Conservation (phyloP, 2,113 vertebrate species). For the Cranoglanis bouderius region DNA sequence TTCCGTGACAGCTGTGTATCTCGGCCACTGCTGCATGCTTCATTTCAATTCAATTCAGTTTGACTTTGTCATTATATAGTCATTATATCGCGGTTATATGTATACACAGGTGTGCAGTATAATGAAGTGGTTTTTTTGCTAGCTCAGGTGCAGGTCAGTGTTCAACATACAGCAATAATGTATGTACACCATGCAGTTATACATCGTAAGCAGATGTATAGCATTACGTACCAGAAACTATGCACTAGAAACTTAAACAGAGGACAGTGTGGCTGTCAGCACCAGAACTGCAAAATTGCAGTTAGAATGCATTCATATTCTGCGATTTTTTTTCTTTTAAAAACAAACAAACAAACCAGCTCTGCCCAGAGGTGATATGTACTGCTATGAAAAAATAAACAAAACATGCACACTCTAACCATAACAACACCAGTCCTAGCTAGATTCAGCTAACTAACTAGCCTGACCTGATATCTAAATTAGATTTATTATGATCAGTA, state of each 20-base stretch:
- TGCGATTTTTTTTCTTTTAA: neutral
- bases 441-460: neutral
- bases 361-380: too few relatives aligned
- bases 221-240: neutral
- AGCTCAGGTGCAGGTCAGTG: neutral
- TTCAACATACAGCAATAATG: neutral
- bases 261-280: neutral
- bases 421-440: neutral
- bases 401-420: neutral
- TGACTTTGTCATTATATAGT: neutral
- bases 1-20: conserved; percentile 6
- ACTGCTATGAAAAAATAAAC: neutral
- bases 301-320: neutral
- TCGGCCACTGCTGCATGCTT: neutral
- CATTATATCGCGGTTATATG: neutral
- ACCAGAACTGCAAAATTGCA: neutral
- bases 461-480: neutral
- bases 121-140: conserved; percentile 5
- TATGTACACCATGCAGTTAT: neutral
- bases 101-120: neutral
- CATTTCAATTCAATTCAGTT: conserved; percentile 9
- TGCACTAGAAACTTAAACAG: neutral
- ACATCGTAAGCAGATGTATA: neutral
- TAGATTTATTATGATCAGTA: neutral
- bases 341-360: neutral